Evolutionary conservation across 2,888 invertebrate species (phyloP).

Genomic region (Aporophyla nigra): DNA sequence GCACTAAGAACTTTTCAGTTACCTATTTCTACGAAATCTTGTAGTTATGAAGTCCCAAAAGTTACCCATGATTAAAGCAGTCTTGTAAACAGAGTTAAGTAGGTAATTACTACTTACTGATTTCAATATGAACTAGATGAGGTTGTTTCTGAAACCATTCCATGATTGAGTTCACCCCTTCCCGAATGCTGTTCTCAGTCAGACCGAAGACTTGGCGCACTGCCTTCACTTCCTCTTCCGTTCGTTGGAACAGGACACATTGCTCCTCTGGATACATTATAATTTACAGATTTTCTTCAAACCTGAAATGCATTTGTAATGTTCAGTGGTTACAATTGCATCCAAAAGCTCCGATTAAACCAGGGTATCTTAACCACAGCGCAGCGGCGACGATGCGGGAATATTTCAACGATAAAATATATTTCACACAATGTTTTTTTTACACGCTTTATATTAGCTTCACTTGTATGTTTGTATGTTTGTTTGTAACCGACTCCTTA

Average conservation of each 20-base stretch:
- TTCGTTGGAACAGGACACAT: slow-evolving; percentile 1
- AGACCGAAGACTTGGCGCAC: slow-evolving; percentile 37
- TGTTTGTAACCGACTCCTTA: too few species aligned
- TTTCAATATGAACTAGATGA: slow-evolving; percentile 36
- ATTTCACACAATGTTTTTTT: too few species aligned
- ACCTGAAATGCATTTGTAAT: slow-evolving; percentile 19
- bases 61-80: background rate
- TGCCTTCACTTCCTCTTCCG: slow-evolving; percentile 23
- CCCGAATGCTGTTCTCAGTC: slow-evolving; percentile 25
- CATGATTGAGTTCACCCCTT: slow-evolving; percentile 30
- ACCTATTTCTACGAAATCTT: background rate
- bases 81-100: background rate
- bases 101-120: slow-evolving; percentile 26
- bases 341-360: background rate
- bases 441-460: too few species aligned
- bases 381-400: background rate
- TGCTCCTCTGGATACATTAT: slow-evolving; percentile 1
- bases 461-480: too few species aligned
- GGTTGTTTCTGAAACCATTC: slow-evolving; percentile 50
- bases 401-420: too few species aligned
- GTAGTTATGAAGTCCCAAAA: background rate
- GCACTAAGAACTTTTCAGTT: background rate
- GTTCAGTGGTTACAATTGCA: background rate
- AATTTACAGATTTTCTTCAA: background rate
- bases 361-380: background rate